phyloP scores from a whole-genome alignment of 2,888 invertebrate genomes.

The Pyrochroa serraticornis region DNA sequence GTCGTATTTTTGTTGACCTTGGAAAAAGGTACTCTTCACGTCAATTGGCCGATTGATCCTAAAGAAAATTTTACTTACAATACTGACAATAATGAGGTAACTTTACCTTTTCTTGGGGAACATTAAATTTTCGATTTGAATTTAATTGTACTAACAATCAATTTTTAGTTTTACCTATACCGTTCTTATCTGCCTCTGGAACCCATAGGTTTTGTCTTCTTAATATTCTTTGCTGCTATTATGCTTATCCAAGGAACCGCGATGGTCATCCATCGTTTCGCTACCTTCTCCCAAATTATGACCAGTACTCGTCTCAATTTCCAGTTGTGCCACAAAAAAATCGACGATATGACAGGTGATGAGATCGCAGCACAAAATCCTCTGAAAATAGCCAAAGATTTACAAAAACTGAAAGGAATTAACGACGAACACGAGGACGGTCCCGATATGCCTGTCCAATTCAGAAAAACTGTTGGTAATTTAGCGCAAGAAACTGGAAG shows the following conservation, averaged over 20 bases:
- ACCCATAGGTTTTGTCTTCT: constrained; percentile 77
- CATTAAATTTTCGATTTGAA: not conserved
- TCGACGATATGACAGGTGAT: constrained; percentile 82
- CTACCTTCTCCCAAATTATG: constrained; percentile 75
- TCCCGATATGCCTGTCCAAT: constrained; percentile 77
- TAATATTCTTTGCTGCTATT: constrained; percentile 73
- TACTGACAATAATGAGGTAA: constrained; percentile 47
- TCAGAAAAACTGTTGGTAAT: constrained; percentile 85
- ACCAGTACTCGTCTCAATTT: constrained; percentile 66
- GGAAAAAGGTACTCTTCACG: constrained; percentile 71
- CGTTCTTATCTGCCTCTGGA: constrained; percentile 70
- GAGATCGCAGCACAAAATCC: constrained; percentile 86
- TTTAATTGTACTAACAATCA: not conserved
- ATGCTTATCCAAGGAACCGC: constrained; percentile 74
- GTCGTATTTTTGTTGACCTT: constrained; percentile 76
- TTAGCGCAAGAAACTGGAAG: constrained; percentile 59
- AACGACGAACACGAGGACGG: constrained; percentile 81
- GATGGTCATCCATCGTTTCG: constrained; percentile 78
- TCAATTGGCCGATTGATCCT: constrained; percentile 72
- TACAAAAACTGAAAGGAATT: constrained; percentile 81
- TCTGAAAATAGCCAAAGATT: constrained; percentile 84
- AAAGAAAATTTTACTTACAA: constrained; percentile 56
- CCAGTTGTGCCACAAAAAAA: constrained; percentile 32
- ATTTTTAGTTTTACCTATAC: constrained; percentile 60
- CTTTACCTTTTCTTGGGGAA: not conserved